A percentile compares a stretch with the other conserved stretches of the same genome.
phyloP scores from a whole-genome alignment of 2,113 vertebrate genomes.

The Microcebus lehilahytsara region DNA sequence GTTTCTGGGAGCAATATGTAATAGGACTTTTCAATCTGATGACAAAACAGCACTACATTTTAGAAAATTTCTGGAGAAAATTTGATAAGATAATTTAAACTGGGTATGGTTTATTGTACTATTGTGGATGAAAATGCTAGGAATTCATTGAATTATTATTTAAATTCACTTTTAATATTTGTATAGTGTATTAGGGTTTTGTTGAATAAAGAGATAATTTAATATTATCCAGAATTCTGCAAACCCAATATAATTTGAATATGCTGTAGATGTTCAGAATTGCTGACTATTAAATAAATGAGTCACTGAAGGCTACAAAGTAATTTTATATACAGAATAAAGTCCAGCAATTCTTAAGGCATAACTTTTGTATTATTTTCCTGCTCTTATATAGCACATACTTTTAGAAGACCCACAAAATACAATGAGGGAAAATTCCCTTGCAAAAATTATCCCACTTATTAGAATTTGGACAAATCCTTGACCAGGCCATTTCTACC shows the following conservation, averaged over 20 bases:
- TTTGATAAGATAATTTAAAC: background rate
- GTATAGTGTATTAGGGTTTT: background rate
- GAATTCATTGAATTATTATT: background rate
- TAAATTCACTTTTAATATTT: background rate
- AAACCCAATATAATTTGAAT: background rate
- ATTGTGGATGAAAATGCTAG: background rate
- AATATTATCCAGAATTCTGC: background rate
- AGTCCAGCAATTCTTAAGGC: background rate
- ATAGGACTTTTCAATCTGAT: background rate
- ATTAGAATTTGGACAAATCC: background rate
- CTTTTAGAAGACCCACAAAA: background rate
- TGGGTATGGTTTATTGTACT: background rate
- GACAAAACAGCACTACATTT: background rate
- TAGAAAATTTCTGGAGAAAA: background rate
- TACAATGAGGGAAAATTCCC: background rate
- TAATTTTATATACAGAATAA: background rate
- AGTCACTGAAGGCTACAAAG: background rate
- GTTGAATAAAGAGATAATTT: constrained; percentile 2
- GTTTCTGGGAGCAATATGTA: background rate
- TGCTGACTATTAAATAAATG: background rate
- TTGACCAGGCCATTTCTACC: background rate
- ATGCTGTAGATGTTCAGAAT: background rate
- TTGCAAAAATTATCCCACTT: background rate
- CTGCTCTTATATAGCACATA: background rate
- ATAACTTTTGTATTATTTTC: background rate